Percentiles rank a stretch among this genome's conserved stretches.
Evolutionary conservation across 2,888 invertebrate genomes (phyloP).

Genomic region (Drosophila crucigera): DNA sequence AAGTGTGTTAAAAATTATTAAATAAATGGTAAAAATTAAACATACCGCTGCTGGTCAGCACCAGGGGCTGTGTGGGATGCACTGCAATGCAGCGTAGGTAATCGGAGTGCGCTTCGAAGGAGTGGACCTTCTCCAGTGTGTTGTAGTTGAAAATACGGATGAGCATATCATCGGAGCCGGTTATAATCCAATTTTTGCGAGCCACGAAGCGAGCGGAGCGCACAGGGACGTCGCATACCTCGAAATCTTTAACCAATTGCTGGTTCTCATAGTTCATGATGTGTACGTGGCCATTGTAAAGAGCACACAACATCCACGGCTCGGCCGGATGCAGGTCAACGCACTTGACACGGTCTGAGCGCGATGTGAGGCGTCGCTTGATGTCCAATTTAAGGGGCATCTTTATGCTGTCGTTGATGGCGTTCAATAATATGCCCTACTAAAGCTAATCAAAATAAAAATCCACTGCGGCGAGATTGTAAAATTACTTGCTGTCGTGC

Average conservation of each 20-base stretch:
- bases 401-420: conserved; percentile 40
- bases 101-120: conserved; percentile 99
- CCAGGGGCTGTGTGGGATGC: conserved; percentile 98
- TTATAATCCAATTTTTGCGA: conserved; percentile 99
- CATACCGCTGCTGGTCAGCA: conserved; percentile 98
- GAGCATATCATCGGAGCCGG: conserved; percentile 98
- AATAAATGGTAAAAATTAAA: conserved; percentile 40
- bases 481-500: conserved; percentile 56
- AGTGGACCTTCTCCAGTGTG: conserved; percentile 97
- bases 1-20: neutral
- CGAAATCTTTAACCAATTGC: conserved; percentile 94
- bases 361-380: conserved; percentile 97
- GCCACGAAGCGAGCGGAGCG: conserved; percentile 98
- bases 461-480: conserved; percentile 51
- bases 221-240: conserved; percentile 98
- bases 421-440: conserved; percentile 30
- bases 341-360: conserved; percentile 99
- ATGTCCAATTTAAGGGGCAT: conserved; percentile 98
- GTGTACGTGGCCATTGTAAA: conserved; percentile 99
- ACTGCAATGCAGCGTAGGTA: conserved; percentile 98
- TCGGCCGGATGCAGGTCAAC: conserved; percentile 99
- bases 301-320: conserved; percentile 99
- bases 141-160: conserved; percentile 99
- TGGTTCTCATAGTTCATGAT: conserved; percentile 99
- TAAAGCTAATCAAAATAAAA: conserved; percentile 39